phyloP scores from a whole-genome alignment of 2,797 vertebrate genomes.

The Dermochelys coriacea region DNA sequence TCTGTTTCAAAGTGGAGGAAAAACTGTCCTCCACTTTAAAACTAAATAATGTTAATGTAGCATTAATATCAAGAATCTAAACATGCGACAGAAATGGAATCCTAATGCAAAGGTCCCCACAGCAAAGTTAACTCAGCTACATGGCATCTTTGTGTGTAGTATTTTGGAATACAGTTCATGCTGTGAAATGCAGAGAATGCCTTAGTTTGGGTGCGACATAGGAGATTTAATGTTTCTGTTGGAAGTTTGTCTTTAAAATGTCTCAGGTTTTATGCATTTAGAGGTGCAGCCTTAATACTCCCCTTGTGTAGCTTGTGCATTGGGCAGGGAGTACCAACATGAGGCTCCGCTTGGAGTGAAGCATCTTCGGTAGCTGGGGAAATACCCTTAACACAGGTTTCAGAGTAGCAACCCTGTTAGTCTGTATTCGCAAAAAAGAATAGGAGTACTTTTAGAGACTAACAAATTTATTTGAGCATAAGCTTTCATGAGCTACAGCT shows the following conservation, averaged over 20 bases:
- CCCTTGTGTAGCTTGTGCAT: not conserved
- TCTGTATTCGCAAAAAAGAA: no score
- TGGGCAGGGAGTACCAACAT: not conserved
- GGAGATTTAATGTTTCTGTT: not conserved
- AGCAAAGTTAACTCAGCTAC: not conserved
- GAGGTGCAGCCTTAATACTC: not conserved
- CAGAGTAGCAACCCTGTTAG: no score
- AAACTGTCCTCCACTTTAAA: conserved; percentile 16
- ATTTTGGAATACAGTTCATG: not conserved
- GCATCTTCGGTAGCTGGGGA: not conserved
- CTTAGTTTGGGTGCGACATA: not conserved
- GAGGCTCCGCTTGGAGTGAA: not conserved
- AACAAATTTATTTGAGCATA: no score
- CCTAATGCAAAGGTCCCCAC: not conserved
- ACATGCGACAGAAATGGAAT: not conserved
- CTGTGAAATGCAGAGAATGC: not conserved
- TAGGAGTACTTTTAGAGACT: no score
- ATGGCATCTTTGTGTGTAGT: not conserved
- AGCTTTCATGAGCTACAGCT: no score
- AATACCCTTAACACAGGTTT: not conserved
- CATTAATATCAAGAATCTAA: conserved; percentile 19
- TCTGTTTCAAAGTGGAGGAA: not conserved
- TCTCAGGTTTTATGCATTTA: not conserved
- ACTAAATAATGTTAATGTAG: not conserved
- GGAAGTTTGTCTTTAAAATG: not conserved